Evolutionary conservation across 2,888 invertebrate genomes (phyloP), one percentile per base, ranked within the genome.

Genomic region (Idaea biselata): DNA sequence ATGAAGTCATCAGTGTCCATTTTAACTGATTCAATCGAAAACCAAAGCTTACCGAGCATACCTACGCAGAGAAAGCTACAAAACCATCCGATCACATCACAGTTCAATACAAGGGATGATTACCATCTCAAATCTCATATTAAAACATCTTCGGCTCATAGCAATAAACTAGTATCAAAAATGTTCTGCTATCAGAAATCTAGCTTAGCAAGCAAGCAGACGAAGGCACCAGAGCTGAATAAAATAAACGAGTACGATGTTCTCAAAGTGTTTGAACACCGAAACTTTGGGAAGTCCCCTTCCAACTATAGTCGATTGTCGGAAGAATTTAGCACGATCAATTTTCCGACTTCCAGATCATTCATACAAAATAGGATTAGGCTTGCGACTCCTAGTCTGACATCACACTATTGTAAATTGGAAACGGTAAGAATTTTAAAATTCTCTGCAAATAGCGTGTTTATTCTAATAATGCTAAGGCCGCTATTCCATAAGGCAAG

Each of bases 21-120:
- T 59, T 58, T 62, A 44, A 77, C 80, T 16, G 80, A 84, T 61
- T 83, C 84, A 16, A 81, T 84, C 60, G 84, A 84, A 63, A 78
- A 80, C 65, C 70, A 75, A 59, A 77, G 76, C 64, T 72, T 85
- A 62, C 83, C 83, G 6, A 80, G 73, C 60, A 66, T 77, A 58
- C 81, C 84, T 32, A 54, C 64, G 7, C 58, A 61, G 44, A 69
- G 66, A 59, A 66, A 66, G 61, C 61, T 33, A n/a, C 55, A 55
- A 31, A 60, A 64, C 3, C 58, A 44, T 58, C 31, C 58, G 17
- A 59, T 16, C 56, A 33, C n/a, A 53, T 59, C 6, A 59, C 60
- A 25, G 55, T 18, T 11, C 18, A 56, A 56, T 18, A 56, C 14
- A 11, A 11, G 6, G 6, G 16, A 56, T 18, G 18, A 56, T 55